Percentiles rank a stretch among this genome's conserved stretches.
Conservation (phyloP, 2,797 vertebrate species). For the Carcharodon carcharias region DNA sequence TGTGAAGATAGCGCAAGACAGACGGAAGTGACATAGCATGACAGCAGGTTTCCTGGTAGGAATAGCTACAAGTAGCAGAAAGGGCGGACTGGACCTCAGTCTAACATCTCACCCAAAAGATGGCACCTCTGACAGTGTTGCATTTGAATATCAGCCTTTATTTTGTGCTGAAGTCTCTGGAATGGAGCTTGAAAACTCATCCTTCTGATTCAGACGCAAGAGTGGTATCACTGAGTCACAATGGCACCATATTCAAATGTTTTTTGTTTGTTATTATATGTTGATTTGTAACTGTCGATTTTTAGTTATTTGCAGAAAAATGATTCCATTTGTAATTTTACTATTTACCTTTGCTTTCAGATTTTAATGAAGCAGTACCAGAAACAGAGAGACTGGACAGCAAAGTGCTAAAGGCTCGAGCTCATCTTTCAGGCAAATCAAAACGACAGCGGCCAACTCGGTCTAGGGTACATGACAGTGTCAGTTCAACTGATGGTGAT, state of each 20-base stretch:
- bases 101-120: not conserved
- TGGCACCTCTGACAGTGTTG: not conserved
- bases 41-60: too few species aligned
- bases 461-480: conserved; percentile 60
- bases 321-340: not conserved
- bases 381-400: conserved; percentile 67
- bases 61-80: too few species aligned
- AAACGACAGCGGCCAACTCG: conserved; percentile 62
- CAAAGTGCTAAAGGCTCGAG: conserved; percentile 63
- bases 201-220: too few species aligned
- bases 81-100: not conserved
- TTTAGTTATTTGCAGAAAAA: not conserved
- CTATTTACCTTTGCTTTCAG: conserved; percentile 42
- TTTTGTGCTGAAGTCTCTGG: not conserved
- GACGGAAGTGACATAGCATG: too few species aligned
- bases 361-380: conserved; percentile 63
- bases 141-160: not conserved
- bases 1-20: too few species aligned
- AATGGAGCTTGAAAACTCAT: not conserved
- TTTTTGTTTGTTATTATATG: not conserved
- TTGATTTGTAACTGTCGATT: not conserved
- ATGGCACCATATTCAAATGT: not conserved
- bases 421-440: conserved; percentile 63
- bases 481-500: conserved; percentile 73
- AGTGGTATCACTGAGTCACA: not conserved